These are phyloP conservation scores for Podarcis cretensis DNA, from an alignment of 2,113 vertebrate genomes.

Conservation along the genomic window DNA sequence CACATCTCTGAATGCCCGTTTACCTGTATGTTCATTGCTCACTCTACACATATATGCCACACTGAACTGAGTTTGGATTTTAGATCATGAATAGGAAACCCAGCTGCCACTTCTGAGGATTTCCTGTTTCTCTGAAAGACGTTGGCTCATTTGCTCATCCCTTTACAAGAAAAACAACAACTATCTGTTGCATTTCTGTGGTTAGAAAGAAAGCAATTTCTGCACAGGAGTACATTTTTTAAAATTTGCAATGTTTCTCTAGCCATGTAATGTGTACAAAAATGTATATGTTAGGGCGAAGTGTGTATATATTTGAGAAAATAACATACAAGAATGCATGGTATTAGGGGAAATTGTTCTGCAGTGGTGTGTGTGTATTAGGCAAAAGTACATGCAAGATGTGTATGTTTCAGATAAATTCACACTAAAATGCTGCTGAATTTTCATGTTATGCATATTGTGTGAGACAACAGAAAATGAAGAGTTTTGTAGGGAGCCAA, in stretches of 20 bases:
- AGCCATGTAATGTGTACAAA: no score
- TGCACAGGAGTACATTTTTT: no score
- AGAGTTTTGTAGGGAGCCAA: not conserved
- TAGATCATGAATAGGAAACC: constrained; percentile 49
- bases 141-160: constrained; percentile 45
- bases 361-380: no score
- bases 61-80: constrained; percentile 46
- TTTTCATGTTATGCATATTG: no score
- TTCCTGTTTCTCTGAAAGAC: constrained; percentile 62
- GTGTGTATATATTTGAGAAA: no score
- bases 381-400: no score
- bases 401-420: no score
- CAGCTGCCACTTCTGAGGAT: constrained; percentile 61
- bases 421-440: no score
- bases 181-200: constrained; percentile 9
- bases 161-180: not conserved
- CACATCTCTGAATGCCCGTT: accelerated
- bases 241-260: no score
- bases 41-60: not conserved
- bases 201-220: not conserved
- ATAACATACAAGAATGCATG: no score
- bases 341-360: no score
- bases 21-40: not conserved
- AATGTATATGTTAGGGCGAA: no score
- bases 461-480: not conserved